Base-by-base conservation (phyloP, 1,140 invertebrate genomes). In the Papilio polytes region DNA sequence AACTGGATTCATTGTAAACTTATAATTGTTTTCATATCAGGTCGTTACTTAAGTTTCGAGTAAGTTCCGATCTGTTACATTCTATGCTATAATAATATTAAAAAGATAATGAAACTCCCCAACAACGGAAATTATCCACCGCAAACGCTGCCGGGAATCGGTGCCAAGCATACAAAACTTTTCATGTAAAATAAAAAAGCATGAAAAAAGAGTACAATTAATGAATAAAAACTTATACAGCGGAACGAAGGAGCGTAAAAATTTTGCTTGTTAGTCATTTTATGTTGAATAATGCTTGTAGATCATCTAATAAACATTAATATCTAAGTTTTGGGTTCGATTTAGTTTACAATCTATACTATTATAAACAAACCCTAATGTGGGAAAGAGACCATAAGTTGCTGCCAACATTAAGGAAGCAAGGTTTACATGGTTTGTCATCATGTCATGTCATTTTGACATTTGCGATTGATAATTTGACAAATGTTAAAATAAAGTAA, bases 101-200 rank as follows among this genome's bases (percentile, higher is more conserved):
- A 78, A 78, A 78, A 78, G 74, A 78, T 78, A 78, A 78, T 78
- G 74, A 78, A 78, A 78, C 74, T 36, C 31, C 53, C 53, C 74
- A 78, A 78, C 74, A 78, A 78, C 74, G 74, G 74, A 78, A 78
- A 78, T 78, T 78, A 78, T 78, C 74, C 74, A 78, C 74, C 74
- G 74, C 74, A 78, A 78, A 78, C 53, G 74, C 26, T 56, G 18
- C 74, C 74, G 74, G 22, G 74, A 78, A 78, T 78, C 51, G 74
- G 74, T 78, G 74, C 74, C 74, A 78, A 78, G 74, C 51, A 78
- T 78, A 78, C 74, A 78, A 78, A 78, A 78, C 74, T 78, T 78
- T 78, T 78, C 74, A 78, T 78, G 74, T 78, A 78, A 78, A 78
- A 78, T 78, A 78, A 78, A 78, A 78, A 78, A 70, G 26, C 63